Evolutionary conservation across 2,888 invertebrate species (phyloP).

Genomic region (Diaphora mendica): DNA sequence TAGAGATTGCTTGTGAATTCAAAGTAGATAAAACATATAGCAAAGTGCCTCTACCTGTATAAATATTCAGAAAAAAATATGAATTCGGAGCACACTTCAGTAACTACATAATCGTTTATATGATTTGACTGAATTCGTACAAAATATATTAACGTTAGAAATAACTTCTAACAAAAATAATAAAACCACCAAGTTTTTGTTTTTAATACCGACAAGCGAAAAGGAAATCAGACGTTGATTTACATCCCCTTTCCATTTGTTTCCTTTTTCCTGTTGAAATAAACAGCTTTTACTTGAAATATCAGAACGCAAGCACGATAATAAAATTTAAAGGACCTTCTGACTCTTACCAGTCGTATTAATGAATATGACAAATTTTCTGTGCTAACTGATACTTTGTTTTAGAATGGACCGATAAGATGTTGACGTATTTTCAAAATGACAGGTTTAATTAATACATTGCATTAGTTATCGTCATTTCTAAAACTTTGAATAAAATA

Average conservation of each 20-base stretch:
- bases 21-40: background rate
- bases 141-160: background rate
- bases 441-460: background rate
- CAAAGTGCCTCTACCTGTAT: background rate
- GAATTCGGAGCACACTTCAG: background rate
- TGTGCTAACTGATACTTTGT: background rate
- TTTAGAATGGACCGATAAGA: background rate
- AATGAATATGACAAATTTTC: background rate
- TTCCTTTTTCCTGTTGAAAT: conserved; percentile 44
- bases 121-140: background rate
- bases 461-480: too few species aligned
- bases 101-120: background rate
- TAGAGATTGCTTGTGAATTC: background rate
- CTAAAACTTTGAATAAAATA: too few species aligned
- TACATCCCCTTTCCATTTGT: conserved; percentile 29
- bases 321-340: background rate
- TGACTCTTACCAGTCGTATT: background rate
- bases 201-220: conserved; percentile 23
- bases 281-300: conserved; percentile 26
- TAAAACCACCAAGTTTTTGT: conserved; percentile 13
- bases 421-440: background rate
- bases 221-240: conserved; percentile 42
- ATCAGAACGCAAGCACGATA: background rate
- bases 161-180: conserved; percentile 1
- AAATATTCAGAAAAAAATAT: background rate